phyloP scores from a whole-genome alignment of 2,113 vertebrate genomes.

The Columba janthina region DNA sequence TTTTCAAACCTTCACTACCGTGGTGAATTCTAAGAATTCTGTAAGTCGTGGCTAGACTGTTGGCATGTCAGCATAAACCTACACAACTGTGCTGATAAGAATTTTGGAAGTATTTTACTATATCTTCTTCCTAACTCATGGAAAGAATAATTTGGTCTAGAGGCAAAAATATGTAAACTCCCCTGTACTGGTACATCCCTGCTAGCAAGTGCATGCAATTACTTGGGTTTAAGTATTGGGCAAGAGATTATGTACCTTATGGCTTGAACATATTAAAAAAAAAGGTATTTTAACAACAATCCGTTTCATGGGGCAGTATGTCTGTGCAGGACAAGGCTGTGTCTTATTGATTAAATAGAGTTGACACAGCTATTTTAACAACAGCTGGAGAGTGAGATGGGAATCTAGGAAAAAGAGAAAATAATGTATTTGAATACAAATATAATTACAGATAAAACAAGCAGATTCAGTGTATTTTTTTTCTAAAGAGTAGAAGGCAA shows the following conservation, averaged over 20 bases:
- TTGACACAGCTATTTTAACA: neutral
- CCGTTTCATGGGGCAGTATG: neutral
- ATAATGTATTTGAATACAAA: neutral
- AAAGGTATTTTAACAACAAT: neutral
- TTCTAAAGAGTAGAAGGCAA: neutral
- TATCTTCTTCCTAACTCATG: neutral
- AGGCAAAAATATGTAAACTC: neutral
- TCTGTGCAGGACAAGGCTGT: neutral
- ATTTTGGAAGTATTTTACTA: constrained; percentile 11
- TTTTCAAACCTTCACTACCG: neutral
- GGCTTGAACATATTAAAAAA: neutral
- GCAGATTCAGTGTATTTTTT: neutral
- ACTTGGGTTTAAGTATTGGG: neutral
- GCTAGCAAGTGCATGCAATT: neutral
- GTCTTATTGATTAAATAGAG: neutral
- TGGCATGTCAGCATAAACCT: neutral
- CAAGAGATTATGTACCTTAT: neutral
- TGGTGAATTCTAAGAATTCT: neutral
- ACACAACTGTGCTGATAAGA: neutral
- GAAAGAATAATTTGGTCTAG: constrained; percentile 7
- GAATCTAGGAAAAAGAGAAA: neutral
- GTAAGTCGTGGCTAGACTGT: neutral
- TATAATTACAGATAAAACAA: neutral
- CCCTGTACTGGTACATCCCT: neutral
- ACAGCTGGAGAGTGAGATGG: neutral